These are phyloP conservation scores for Cuculus canorus DNA, from an alignment of 2,797 vertebrate genomes.

Conservation along the genomic window DNA sequence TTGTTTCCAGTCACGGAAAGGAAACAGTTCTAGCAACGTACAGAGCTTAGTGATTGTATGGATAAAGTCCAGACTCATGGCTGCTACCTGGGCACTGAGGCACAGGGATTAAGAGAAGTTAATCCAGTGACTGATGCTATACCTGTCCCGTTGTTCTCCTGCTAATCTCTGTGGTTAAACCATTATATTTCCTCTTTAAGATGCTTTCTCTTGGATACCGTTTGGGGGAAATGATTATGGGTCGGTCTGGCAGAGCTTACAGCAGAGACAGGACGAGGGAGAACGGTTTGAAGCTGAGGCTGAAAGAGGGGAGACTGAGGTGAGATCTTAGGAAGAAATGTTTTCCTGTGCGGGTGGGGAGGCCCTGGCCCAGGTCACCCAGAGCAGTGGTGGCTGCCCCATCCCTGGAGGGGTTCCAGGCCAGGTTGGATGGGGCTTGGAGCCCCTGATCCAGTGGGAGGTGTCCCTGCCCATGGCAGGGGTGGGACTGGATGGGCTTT, in stretches of 20 bases:
- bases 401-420: no score
- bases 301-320: no score
- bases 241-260: neutral
- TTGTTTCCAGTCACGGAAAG: neutral
- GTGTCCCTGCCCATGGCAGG: no score
- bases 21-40: neutral
- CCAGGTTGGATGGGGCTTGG: no score
- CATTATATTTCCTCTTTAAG: fast-evolving
- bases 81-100: neutral
- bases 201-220: neutral
- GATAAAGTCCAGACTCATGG: neutral
- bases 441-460: no score
- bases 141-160: neutral
- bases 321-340: no score
- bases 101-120: neutral
- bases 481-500: no score
- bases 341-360: no score
- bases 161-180: neutral
- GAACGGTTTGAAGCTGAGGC: no score
- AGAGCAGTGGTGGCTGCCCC: no score
- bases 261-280: neutral
- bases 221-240: fast-evolving
- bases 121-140: fast-evolving
- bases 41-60: fast-evolving
- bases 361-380: no score